Percentiles rank a stretch among this genome's conserved stretches.
These are phyloP conservation scores for Leptopilina syphax DNA, from an alignment of 2,888 invertebrate species.

Conservation along the genomic window DNA sequence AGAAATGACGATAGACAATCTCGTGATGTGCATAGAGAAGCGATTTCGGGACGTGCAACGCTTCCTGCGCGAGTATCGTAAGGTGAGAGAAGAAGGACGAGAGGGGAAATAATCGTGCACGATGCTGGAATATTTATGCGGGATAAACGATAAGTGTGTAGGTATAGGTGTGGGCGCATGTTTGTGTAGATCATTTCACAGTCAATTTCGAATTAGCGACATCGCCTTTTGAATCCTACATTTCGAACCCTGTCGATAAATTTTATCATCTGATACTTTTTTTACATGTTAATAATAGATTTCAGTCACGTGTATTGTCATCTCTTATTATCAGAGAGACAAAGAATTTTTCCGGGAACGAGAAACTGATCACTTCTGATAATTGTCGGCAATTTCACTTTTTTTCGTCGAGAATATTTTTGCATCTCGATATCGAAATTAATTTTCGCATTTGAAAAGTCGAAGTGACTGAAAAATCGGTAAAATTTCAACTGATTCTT, in stretches of 20 bases:
- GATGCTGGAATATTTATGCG: slow-evolving; percentile 62
- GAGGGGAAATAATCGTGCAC: slow-evolving; percentile 45
- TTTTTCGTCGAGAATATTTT: neutral
- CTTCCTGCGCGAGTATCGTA: slow-evolving; percentile 47
- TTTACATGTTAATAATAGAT: neutral
- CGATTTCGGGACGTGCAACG: slow-evolving; percentile 61
- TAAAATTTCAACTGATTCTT: no score
- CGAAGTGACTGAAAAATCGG: no score
- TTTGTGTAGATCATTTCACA: slow-evolving; percentile 16
- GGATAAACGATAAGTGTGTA: neutral
- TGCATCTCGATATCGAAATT: no score
- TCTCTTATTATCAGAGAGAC: slow-evolving; percentile 9
- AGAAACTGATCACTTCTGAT: slow-evolving; percentile 28
- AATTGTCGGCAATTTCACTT: slow-evolving; percentile 17
- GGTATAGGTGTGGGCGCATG: neutral
- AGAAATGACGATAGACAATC: slow-evolving; percentile 56
- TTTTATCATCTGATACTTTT: neutral
- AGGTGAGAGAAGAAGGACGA: slow-evolving; percentile 45
- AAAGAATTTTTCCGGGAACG: slow-evolving; percentile 32
- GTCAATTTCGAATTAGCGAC: slow-evolving; percentile 46
- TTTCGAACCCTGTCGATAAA: slow-evolving; percentile 19
- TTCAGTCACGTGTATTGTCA: slow-evolving; percentile 2
- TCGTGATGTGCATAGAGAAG: slow-evolving; percentile 69
- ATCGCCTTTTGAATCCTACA: slow-evolving; percentile 38
- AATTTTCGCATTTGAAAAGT: no score